Conservation (phyloP, 2,113 vertebrate species). For the Indicator maculatus region DNA sequence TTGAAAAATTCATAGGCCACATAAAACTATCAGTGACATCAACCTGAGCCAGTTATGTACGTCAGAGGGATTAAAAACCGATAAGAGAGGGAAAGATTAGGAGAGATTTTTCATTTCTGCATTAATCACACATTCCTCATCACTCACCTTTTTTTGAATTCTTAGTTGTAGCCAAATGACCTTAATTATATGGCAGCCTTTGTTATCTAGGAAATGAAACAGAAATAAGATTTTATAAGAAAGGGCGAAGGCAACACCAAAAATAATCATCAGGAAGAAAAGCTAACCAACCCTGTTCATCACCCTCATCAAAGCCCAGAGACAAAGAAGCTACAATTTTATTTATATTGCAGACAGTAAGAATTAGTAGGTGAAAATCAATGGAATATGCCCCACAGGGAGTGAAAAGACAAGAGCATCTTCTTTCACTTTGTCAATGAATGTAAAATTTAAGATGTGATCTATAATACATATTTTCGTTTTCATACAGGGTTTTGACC, state of each 20-base stretch:
- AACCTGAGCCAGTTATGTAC: background rate
- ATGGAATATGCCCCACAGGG: background rate
- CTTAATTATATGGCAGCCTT: background rate
- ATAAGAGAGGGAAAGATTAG: constrained; percentile 13
- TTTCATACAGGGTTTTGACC: background rate
- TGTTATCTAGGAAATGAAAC: constrained; percentile 7
- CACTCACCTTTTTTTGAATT: constrained; percentile 5
- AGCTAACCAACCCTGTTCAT: background rate
- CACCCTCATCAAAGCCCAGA: background rate
- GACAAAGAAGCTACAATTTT: background rate
- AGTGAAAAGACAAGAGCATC: background rate
- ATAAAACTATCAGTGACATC: constrained; percentile 39
- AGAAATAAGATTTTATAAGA: background rate
- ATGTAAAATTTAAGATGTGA: background rate
- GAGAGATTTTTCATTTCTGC: background rate
- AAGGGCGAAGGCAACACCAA: background rate
- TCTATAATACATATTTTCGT: background rate
- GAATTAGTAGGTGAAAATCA: constrained; percentile 1
- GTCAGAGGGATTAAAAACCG: constrained; percentile 32
- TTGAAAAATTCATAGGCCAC: constrained; percentile 2
- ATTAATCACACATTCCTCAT: constrained; percentile 15
- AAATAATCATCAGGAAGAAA: background rate
- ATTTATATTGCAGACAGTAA: background rate
- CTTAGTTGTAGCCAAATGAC: constrained; percentile 3
- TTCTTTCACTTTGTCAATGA: background rate